A percentile compares a stretch with the other conserved stretches of the same genome.
These are phyloP conservation scores for Aphidius ervi DNA, from an alignment of 1,140 invertebrate species.

Conservation along the genomic window DNA sequence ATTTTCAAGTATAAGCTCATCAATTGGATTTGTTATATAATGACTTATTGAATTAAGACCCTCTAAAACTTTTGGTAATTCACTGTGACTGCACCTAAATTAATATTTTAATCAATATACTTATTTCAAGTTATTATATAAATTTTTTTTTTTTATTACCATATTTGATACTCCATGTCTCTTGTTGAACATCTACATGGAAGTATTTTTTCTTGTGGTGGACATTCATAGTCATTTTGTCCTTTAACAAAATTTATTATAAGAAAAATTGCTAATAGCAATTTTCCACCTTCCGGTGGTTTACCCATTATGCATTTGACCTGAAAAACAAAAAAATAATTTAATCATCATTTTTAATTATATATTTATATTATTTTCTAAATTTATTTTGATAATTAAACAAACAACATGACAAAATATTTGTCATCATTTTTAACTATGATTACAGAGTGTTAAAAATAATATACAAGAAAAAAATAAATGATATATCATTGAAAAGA, in stretches of 20 bases:
- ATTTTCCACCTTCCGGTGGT: constrained; percentile 40
- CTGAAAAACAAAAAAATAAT: background rate
- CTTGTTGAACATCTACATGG: constrained; percentile 65
- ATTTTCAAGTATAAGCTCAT: constrained; percentile 81
- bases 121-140: background rate
- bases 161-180: constrained; percentile 65
- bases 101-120: background rate
- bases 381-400: too few relatives aligned
- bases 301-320: constrained; percentile 48
- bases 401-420: too few relatives aligned
- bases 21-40: constrained; percentile 66
- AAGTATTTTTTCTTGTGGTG: constrained; percentile 60
- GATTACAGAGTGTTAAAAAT: too few relatives aligned
- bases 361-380: too few relatives aligned
- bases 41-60: constrained; percentile 68
- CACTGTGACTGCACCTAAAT: constrained; percentile 80
- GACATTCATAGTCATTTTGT: constrained; percentile 55
- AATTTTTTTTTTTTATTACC: constrained; percentile 43
- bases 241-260: constrained; percentile 22
- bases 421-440: too few relatives aligned
- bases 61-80: constrained; percentile 68
- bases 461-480: background rate
- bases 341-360: background rate
- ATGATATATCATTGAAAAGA: background rate
- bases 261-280: constrained; percentile 33